These are phyloP conservation scores for Ichneumoninae sp. DNA, from an alignment of 2,888 invertebrate genomes.

Conservation along the genomic window DNA sequence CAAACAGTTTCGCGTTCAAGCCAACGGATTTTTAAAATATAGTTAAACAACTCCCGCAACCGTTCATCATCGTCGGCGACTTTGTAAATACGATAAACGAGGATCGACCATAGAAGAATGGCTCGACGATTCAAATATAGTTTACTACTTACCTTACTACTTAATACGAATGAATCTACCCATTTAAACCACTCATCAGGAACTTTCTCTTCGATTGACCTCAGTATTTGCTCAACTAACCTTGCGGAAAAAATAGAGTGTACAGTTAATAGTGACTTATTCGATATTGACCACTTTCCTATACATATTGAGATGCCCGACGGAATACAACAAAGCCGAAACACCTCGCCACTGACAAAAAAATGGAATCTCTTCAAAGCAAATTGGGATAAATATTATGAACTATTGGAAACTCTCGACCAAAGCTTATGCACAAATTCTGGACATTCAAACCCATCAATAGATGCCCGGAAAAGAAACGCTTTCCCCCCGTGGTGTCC, in stretches of 20 bases:
- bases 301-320: background rate
- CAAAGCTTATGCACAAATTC: too few species aligned
- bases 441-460: too few species aligned
- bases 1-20: constrained; percentile 46
- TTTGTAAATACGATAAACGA: constrained; percentile 54
- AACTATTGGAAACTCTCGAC: too few species aligned
- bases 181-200: constrained; percentile 53
- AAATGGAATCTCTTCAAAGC: constrained; percentile 36
- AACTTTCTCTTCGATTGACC: constrained; percentile 40
- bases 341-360: background rate
- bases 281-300: constrained; percentile 11
- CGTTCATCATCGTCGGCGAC: constrained; percentile 69
- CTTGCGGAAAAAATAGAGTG: constrained; percentile 3
- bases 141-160: too few species aligned
- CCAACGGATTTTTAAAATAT: constrained; percentile 56
- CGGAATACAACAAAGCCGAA: background rate
- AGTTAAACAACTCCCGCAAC: constrained; percentile 67
- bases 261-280: background rate
- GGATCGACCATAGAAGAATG: background rate
- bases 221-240: constrained; percentile 12
- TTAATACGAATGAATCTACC: constrained; percentile 56
- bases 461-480: background rate
- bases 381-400: background rate
- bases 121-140: constrained; percentile 55
- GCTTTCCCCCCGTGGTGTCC: background rate